These are phyloP conservation scores for Telmatochromis bifrenatus DNA, from an alignment of 2,113 vertebrate genomes.

Conservation along the genomic window DNA sequence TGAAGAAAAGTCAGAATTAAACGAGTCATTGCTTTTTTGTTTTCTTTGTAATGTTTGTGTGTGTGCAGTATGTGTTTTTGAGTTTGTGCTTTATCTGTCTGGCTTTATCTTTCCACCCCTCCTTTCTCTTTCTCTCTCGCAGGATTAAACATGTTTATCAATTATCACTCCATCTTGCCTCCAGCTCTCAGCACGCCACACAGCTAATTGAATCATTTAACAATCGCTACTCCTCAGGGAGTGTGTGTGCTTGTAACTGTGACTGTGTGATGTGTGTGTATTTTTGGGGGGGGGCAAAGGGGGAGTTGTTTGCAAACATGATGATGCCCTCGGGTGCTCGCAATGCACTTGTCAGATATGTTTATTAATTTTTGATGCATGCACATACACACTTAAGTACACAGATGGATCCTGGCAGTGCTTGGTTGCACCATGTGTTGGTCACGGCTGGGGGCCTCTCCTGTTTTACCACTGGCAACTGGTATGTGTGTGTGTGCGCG, in stretches of 20 bases:
- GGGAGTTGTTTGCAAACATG: constrained; percentile 90
- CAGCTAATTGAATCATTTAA: constrained; percentile 99
- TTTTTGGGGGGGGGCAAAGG: not conserved
- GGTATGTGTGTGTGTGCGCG: not conserved
- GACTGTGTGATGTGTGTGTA: not conserved
- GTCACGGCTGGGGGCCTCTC: constrained; percentile 84
- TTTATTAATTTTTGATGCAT: constrained; percentile 85
- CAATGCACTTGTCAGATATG: constrained; percentile 92
- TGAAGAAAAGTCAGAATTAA: not conserved
- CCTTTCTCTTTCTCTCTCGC: constrained; percentile 21
- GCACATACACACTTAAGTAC: not conserved
- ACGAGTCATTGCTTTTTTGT: not conserved
- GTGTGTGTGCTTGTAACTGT: constrained; percentile 15
- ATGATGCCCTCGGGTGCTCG: constrained; percentile 81
- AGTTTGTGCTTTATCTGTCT: constrained; percentile 7
- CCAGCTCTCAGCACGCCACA: constrained; percentile 84
- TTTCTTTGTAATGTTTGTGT: not conserved
- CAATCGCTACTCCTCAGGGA: constrained; percentile 90
- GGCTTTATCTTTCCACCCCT: constrained; percentile 32
- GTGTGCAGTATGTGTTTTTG: not conserved
- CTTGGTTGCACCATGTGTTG: constrained; percentile 77
- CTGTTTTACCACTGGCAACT: constrained; percentile 30
- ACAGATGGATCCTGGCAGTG: constrained; percentile 52
- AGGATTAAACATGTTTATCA: constrained; percentile 78
- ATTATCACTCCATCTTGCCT: constrained; percentile 81